Conservation (phyloP, 2,797 vertebrate genomes). For the Poeciliopsis presidionis region DNA sequence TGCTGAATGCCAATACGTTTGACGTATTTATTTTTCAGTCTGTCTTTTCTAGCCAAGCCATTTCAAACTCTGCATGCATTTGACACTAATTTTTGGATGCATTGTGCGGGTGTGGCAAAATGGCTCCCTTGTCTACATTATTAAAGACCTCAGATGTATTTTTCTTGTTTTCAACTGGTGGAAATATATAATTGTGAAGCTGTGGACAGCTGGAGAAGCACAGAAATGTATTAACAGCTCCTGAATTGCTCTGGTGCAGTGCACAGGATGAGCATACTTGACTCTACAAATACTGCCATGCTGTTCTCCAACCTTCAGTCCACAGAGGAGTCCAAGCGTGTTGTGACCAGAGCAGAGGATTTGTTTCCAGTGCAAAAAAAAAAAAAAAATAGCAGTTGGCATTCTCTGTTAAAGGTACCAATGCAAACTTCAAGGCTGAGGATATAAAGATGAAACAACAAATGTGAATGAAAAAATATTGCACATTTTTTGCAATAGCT, state of each 20-base stretch:
- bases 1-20: slow-evolving; percentile 69
- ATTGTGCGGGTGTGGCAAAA: slow-evolving; percentile 70
- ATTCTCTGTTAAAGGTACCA: slow-evolving; percentile 49
- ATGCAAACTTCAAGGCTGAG: slow-evolving; percentile 35
- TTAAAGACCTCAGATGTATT: slow-evolving; percentile 81
- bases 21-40: slow-evolving; percentile 75
- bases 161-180: slow-evolving; percentile 79
- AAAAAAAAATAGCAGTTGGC: slow-evolving; percentile 42
- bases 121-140: slow-evolving; percentile 78
- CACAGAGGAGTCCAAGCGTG: slow-evolving; percentile 43
- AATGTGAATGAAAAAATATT: not conserved
- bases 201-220: slow-evolving; percentile 63
- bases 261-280: slow-evolving; percentile 71
- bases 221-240: slow-evolving; percentile 71
- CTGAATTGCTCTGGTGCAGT: slow-evolving; percentile 66
- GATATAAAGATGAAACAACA: slow-evolving; percentile 19
- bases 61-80: slow-evolving; percentile 65
- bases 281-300: slow-evolving; percentile 74
- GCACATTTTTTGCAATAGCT: not conserved
- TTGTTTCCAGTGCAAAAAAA: slow-evolving; percentile 48
- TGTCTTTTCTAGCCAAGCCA: slow-evolving; percentile 59
- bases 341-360: slow-evolving; percentile 64
- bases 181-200: slow-evolving; percentile 76
- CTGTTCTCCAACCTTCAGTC: slow-evolving; percentile 49
- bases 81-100: slow-evolving; percentile 70